Evolutionary conservation across 2,113 vertebrate species (phyloP), one percentile per base, ranked within the genome.

Genomic region (Lagenorhynchus albirostris): DNA sequence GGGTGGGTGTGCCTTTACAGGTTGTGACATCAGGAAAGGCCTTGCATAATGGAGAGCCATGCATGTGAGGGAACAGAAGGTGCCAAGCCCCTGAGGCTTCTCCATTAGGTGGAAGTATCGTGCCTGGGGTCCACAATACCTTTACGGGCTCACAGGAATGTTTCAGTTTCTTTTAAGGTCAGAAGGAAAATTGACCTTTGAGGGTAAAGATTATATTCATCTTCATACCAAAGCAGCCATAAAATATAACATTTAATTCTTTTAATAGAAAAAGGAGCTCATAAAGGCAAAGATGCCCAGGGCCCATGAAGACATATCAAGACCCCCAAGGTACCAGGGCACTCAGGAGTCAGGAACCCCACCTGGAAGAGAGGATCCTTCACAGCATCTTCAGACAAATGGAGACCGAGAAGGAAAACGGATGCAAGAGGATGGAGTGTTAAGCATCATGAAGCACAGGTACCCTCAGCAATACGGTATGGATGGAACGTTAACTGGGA

Each of bases 371-470:
- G 1, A 76, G 31, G 5, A 8, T 5, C 14, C 20, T 70, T 55
- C 33, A 90, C 11, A 50, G 17, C 38, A 21, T 1, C 33, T 36
- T 63, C 17, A 60, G 83, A 62, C 11, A 89, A 44, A 41, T 11
- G 14, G 47, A 50, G 15, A 3, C 9, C 38, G 79, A 86, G 18
- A 62, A 41, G 33, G 26, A 47, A 58, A 50, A 26, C 1, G 0
- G 3, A 0, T 13, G 1, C 18, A 31, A 26, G 53, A 62, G 25
- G 44, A 41, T 25, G 0, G 0, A 1, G 31, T 17, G 12, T 9
- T 68, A 21, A 70, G 1, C 8, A 0, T 70, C 36, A 17, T 1
- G 4, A 11, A 8, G 25, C 2, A 2, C 17, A 47, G 25, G 50
- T 18, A n/a, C 17, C 6, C 23, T 9, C 31, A 23, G 26, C 9